Evolutionary conservation across 2,113 vertebrate genomes (phyloP).

Genomic region (Carettochelys insculpta): DNA sequence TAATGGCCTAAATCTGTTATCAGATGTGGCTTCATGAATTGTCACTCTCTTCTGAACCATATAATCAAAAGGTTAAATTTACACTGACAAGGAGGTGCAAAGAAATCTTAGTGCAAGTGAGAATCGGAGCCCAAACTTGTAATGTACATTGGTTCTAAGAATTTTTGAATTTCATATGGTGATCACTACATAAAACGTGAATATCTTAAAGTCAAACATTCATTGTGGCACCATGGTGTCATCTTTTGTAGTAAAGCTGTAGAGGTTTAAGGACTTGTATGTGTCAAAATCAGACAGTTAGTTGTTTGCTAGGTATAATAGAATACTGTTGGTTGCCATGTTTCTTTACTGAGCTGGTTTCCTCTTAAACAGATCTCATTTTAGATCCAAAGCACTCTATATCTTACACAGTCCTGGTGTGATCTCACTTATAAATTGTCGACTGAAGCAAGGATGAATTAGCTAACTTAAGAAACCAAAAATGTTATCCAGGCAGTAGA

Average conservation of each 20-base stretch:
- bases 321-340: not conserved
- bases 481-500: not conserved
- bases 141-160: not conserved
- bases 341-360: not conserved
- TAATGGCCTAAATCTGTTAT: not conserved
- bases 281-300: not conserved
- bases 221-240: not conserved
- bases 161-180: not conserved
- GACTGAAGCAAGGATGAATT: not conserved
- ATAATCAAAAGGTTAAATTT: not conserved
- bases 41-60: not conserved
- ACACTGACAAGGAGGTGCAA: not conserved
- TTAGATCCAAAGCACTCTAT: not conserved
- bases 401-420: not conserved
- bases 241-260: not conserved
- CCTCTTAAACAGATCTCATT: not conserved
- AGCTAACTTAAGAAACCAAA: not conserved
- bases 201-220: not conserved
- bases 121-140: not conserved
- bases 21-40: not conserved
- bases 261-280: not conserved
- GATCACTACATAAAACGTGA: not conserved
- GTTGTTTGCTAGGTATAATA: not conserved
- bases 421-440: not conserved
- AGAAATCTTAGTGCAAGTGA: not conserved